phyloP scores from a whole-genome alignment of 2,113 vertebrate species.

The Trinectes maculatus region DNA sequence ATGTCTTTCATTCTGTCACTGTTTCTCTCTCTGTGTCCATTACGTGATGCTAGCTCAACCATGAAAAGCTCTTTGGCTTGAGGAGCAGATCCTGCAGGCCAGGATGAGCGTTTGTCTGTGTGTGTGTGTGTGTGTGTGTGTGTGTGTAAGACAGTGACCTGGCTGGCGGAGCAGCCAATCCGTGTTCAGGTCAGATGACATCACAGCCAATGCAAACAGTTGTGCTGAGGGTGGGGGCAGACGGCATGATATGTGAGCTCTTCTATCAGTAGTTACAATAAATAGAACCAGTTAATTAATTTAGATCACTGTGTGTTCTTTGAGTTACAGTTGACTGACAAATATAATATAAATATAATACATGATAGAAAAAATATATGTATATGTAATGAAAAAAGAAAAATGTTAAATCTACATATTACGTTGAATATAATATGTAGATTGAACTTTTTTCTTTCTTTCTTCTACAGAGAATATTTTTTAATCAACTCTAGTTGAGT shows the following conservation, averaged over 20 bases:
- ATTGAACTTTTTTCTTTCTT: too few species aligned
- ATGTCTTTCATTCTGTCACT: slow-evolving; percentile 14
- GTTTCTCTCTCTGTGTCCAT: slow-evolving; percentile 30
- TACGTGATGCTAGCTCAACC: slow-evolving; percentile 44
- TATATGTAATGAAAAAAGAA: too few species aligned
- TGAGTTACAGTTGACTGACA: not conserved
- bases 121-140: slow-evolving; percentile 20
- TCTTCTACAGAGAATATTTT: too few species aligned
- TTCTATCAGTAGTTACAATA: slow-evolving; percentile 1
- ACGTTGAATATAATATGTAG: too few species aligned
- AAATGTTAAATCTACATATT: too few species aligned
- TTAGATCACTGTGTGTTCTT: not conserved
- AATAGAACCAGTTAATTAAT: not conserved
- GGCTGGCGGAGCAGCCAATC: slow-evolving; percentile 58
- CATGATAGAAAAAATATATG: too few species aligned
- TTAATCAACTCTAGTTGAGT: too few species aligned
- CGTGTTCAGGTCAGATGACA: slow-evolving; percentile 67
- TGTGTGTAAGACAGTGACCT: slow-evolving; percentile 45
- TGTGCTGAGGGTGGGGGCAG: slow-evolving; percentile 10
- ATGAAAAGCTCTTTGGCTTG: slow-evolving; percentile 68
- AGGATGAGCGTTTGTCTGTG: slow-evolving; percentile 3
- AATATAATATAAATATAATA: too few species aligned
- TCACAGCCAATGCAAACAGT: slow-evolving; percentile 50
- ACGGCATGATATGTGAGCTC: not conserved
- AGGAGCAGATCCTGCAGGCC: slow-evolving; percentile 49